Base-by-base conservation (phyloP, 2,888 invertebrate species). In the Mystacides longicornis region DNA sequence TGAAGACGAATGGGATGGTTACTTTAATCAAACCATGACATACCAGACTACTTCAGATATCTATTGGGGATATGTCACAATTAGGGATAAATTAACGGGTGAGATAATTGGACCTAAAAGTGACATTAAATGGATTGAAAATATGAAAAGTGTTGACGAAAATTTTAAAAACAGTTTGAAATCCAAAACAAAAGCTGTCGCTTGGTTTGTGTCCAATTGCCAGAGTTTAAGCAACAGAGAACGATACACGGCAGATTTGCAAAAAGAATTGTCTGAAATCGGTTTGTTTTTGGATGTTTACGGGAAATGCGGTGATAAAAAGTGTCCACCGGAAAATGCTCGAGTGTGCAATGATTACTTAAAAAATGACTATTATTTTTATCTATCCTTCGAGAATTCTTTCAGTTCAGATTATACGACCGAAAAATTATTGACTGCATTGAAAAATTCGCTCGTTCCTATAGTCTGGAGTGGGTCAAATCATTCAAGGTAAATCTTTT, bases 381-480 rank as follows among this genome's bases (percentile, higher is more conserved):
- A 72, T 63, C 66, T 74, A 4, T 69, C 72, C 2, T 72, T 73
- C 51, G 74, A 74, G 60, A 73, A 72, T 56, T 64, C 72, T 14
- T 52, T 72, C 0, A 69, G 69, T 52, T 71, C 69, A n/a, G 74
- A 74, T 64, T 74, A 72, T 54, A 70, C 73, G 0, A 71, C 74
- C 2, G 73, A 74, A 60, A 74, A 73, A 58, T 52, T 73, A 18
- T 58, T 73, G 14, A 63, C 69, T 56, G 70, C 77, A 27, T 66
- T 78, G 16, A 75, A 81, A 62, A 77, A 81, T 65, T 72, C 81
- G 64, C 74, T 83, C 1, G 73, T 86, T 14, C 85, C 86, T 0
- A 75, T 86, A 3, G 85, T 85, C 3, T 83, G 80, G 69, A 85
- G 86, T 1, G 82, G 81, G 45, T 80, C 79, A 51, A 80, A 85